Conservation (phyloP, 2,888 invertebrate genomes). For the Drosophila testacea region DNA sequence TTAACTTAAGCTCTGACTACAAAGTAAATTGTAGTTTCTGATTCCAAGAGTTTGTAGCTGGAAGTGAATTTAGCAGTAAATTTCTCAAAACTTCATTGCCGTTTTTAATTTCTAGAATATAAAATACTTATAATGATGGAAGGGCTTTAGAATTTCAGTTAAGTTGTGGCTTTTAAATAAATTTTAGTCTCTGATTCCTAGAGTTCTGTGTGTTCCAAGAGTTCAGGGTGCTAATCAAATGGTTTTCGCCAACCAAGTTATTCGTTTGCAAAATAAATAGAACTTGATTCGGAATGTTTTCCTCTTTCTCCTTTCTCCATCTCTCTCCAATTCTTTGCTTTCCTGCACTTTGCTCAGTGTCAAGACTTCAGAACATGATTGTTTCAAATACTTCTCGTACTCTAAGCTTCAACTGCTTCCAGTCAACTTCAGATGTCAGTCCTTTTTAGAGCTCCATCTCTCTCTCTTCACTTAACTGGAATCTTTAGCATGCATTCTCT, state of each 20-base stretch:
- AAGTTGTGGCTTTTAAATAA: neutral
- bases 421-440: slow-evolving; percentile 58
- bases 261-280: slow-evolving; percentile 34
- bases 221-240: slow-evolving; percentile 31
- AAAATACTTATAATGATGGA: neutral
- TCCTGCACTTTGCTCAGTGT: slow-evolving; percentile 8
- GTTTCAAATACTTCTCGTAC: slow-evolving; percentile 52
- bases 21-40: too few relatives aligned
- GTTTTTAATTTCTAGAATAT: too few relatives aligned
- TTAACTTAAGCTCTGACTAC: too few relatives aligned
- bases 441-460: slow-evolving; percentile 31
- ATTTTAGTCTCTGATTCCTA: neutral
- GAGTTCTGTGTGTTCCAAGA: neutral
- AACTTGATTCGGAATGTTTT: slow-evolving; percentile 13
- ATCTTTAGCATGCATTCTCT: slow-evolving; percentile 37
- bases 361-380: slow-evolving; percentile 45
- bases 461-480: neutral
- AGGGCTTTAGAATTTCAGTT: neutral
- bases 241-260: slow-evolving; percentile 17
- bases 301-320: neutral
- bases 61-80: too few relatives aligned
- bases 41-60: too few relatives aligned
- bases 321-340: neutral
- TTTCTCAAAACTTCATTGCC: too few relatives aligned
- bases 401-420: slow-evolving; percentile 35